These are phyloP conservation scores for Anolis carolinensis DNA, from an alignment of 2,113 vertebrate species.

Conservation along the genomic window DNA sequence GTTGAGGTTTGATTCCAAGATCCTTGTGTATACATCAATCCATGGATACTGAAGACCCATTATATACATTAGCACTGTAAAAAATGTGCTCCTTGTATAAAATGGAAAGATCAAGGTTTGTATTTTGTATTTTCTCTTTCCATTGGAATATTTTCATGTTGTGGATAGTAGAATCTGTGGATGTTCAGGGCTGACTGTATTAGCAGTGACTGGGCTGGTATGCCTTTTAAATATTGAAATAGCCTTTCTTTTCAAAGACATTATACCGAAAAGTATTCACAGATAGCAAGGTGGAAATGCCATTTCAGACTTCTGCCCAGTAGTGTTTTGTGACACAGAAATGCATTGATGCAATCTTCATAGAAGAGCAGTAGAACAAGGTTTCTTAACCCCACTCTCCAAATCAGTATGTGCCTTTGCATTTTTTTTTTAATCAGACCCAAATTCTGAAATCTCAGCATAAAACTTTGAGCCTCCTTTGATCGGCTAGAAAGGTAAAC, in stretches of 20 bases:
- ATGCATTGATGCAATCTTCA: conserved; percentile 58
- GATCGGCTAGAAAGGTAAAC: conserved; percentile 93
- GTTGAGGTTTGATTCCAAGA: no score
- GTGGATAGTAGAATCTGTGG: neutral
- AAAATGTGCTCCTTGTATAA: no score
- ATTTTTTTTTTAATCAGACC: conserved; percentile 89
- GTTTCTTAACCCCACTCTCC: conserved; percentile 65
- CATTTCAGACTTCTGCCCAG: conserved; percentile 51
- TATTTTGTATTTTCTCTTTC: no score
- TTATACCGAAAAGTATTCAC: neutral
- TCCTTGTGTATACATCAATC: no score
- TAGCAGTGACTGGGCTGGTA: neutral
- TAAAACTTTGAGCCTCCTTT: conserved; percentile 84
- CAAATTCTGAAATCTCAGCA: conserved; percentile 94
- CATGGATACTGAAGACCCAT: no score
- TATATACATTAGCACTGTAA: no score
- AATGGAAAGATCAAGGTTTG: no score
- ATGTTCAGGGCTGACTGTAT: no score
- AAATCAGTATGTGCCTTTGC: conserved; percentile 84
- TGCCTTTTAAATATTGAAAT: neutral
- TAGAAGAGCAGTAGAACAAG: conserved; percentile 52
- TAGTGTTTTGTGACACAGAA: conserved; percentile 51
- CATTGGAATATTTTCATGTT: no score
- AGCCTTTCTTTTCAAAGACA: conserved; percentile 4
- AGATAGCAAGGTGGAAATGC: conserved; percentile 51